Base-by-base conservation (phyloP, 2,113 vertebrate species). In the Opisthocomus hoazin region DNA sequence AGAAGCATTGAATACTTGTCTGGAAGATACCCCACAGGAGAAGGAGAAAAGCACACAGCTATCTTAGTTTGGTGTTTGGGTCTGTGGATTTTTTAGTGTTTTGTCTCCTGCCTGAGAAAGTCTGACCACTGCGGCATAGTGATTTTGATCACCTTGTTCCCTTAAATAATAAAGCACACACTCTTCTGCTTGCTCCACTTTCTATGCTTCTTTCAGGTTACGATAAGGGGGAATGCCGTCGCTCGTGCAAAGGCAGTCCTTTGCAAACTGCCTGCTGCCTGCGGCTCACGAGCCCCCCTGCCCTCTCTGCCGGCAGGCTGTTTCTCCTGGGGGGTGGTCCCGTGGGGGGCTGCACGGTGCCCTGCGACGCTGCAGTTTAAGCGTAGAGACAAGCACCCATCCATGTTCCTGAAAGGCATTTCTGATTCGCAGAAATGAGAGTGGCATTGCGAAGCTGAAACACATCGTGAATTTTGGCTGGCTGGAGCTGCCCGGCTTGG, bases 181-280 rank as follows among this genome's bases (percentile, higher is more conserved):
- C 2, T 17, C 6, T 70, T 11, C 15, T 7, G 5, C 5, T 51
- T 5, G 17, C n/a, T 78, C 20, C 2, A 7, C 53, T 92, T n/a
- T 66, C 36, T 32, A 0, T 48, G 37, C 24, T 93, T 79, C 45
- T 84, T 82, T 64, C 27, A 41, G 56, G 36, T 61, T n/a, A 30
- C 1, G 1, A 23, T 5, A 29, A 34, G 19, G 29, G 34, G 11
- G 30, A 48, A 36, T 0, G 2, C 1, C 0, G 24, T 24, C 0
- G 0, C 32, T 30, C 15, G 12, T 4, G 4, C 29, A 39, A 32
- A 77, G 53, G 50, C 53, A 51, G 30, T 23, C 23, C 36, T 37
- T 43, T 5, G 7, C 17, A 27, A 86, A 12, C 1, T 76, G 48
- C 43, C 32, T 24, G 29, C 17, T 22, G 71, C 61, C 45, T 27